Evolutionary conservation across 2,797 vertebrate species (phyloP), one percentile per base, ranked within the genome.

Genomic region (Ispidina lecontei): DNA sequence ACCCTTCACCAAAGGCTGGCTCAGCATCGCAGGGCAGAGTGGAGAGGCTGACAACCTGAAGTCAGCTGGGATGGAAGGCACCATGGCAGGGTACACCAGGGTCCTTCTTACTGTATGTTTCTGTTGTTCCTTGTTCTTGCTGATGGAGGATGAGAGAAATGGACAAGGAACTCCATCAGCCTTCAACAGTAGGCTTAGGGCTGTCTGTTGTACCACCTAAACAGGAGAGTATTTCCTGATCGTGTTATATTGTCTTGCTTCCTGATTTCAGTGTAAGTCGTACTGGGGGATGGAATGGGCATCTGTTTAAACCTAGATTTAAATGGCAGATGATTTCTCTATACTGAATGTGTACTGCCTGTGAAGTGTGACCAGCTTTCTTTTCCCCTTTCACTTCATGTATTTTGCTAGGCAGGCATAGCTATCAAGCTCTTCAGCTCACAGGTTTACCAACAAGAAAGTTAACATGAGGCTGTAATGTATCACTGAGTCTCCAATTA

Each of bases 201-300:
- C 62, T 49, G 23, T 8, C 8, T 37, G 47, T 51, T 77, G 19
- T 11, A 47, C 9, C 33, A 62, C 25, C 37, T 56, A 75, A 54
- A 28, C 2, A 52, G 58, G 23, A 56, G 39, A 54, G 54, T 1
- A 0, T 46, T 87, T 56, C 56, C 46, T 25, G 15, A 11, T 35
- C 3, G 0, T 1, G 13, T 62, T 65, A 33, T 0, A 0, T 23
- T 71, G 60, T 39, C 39, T 25, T 75, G 26, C 44, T 64, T 68
- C 46, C 55, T 43, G 41, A 46, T 44, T 49, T 41, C 12, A 16
- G 31, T 33, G 29, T 49, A 19, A 80, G 60, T 60, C 6, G 4
- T 37, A 9, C 23, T 1, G 1, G 16, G 29, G 33, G 22, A 41
- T 62, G 41, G 75, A 74, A 43, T 26, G 44, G 37, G 41, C 41